Evolutionary conservation across 1,140 invertebrate species (phyloP).

Genomic region (Eubasilissa regina): DNA sequence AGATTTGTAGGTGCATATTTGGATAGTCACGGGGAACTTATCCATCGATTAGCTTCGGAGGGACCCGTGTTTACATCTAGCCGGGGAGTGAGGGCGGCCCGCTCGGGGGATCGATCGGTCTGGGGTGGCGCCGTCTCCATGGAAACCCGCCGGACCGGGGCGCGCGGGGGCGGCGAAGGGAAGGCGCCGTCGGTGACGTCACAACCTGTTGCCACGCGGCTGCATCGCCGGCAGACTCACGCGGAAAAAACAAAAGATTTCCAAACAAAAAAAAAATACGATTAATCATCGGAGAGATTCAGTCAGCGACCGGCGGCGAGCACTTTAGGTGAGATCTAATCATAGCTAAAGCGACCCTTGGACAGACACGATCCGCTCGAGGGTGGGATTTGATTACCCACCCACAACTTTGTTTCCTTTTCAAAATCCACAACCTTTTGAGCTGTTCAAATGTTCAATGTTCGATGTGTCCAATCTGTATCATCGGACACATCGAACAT

Average conservation of each 20-base stretch:
- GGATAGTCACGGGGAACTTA: slow-evolving; percentile 15
- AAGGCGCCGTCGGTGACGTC: slow-evolving; percentile 51
- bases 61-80: slow-evolving; percentile 51
- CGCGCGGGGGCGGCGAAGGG: slow-evolving; percentile 6
- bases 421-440: too few relatives aligned
- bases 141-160: slow-evolving; percentile 44
- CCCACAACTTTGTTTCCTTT: too few relatives aligned
- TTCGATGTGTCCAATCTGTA: too few relatives aligned
- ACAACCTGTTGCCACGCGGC: slow-evolving; percentile 57
- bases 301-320: too few relatives aligned
- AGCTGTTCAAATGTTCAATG: too few relatives aligned
- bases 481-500: too few relatives aligned
- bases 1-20: slow-evolving; percentile 9
- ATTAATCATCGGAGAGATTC: too few relatives aligned
- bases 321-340: too few relatives aligned
- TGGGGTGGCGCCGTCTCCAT: slow-evolving; percentile 41
- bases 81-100: slow-evolving; percentile 44
- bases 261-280: too few relatives aligned
- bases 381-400: too few relatives aligned
- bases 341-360: too few relatives aligned
- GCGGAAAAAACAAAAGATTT: not conserved
- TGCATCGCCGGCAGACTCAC: slow-evolving; percentile 19
- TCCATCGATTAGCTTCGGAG: slow-evolving; percentile 43
- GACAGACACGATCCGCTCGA: too few relatives aligned
- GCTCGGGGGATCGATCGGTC: slow-evolving; percentile 19